Evolutionary conservation across 1,140 invertebrate species (phyloP), one percentile per base, ranked within the genome.

Genomic region (Aphelenchoides fujianensis): DNA sequence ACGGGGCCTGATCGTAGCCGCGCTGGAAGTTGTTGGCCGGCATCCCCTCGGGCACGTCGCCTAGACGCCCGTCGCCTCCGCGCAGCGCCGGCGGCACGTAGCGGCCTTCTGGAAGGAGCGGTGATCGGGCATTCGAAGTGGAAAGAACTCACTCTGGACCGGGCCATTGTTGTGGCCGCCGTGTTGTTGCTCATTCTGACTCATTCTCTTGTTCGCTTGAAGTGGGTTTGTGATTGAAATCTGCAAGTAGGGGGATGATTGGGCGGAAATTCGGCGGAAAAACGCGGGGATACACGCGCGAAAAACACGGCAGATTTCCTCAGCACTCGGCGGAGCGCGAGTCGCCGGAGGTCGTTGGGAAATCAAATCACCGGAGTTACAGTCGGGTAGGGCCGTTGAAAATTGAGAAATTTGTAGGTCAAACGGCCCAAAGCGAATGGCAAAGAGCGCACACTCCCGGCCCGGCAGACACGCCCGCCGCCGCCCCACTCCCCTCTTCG

Each of bases 21-120:
- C 59, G 59, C n/a, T 61, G 59, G 2, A 61, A 61, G 31, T 61
- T 52, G n/a, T 61, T n/a, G 36, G 59, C 31, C 23, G 70, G 71
- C 28, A 48, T 61, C 27, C 70, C 72, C 53, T 73, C 72, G 27
- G 72, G 72, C 1, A 73, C 70, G 12, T 73, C 72, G 27, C 48
- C 61, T 32, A 73, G 36, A 57, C 61, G 35, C 57, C 9, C 9
- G 30, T 66, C 30, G 27, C 57, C 12, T 30, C 66, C 61, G 27
- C 78, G 75, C 23, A 82, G 63, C 34, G 79, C 68, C 16, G 78
- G 78, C n/a, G 78, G 78, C 16, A 79, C 76, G 74, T 79, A 79
- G 35, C 73, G 73, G 55, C 28, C 53, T 16, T 70, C 70, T 71
- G 30, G 55, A 71, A 71, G 12, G 23, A 23, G 54, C 3, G 41